Conservation (phyloP, 1,140 invertebrate species). For the Nylanderia fulva region DNA sequence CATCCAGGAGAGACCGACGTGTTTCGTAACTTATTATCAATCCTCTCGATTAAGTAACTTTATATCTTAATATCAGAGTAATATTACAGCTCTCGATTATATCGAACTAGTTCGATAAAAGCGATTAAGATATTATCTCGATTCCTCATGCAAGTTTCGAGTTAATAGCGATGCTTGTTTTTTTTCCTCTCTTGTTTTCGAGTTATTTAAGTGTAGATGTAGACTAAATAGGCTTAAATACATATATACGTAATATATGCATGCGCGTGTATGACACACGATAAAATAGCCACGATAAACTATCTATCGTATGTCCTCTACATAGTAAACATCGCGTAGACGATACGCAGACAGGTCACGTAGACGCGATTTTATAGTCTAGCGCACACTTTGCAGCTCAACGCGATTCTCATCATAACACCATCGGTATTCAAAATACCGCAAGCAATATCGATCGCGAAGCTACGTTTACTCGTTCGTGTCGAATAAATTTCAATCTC, state of each 20-base stretch:
- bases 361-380: slow-evolving; percentile 42
- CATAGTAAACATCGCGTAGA: slow-evolving; percentile 24
- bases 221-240: slow-evolving; percentile 24
- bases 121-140: slow-evolving; percentile 20
- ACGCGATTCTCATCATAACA: slow-evolving; percentile 45
- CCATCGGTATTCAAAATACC: slow-evolving; percentile 54
- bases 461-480: slow-evolving; percentile 32
- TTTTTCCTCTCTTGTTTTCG: not conserved
- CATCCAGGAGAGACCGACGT: not conserved
- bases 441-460: slow-evolving; percentile 42
- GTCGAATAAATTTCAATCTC: slow-evolving; percentile 53
- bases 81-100: slow-evolving; percentile 5
- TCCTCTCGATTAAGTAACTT: not conserved
- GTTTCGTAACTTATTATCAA: slow-evolving; percentile 33
- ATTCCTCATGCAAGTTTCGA: not conserved
- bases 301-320: slow-evolving; percentile 24
- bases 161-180: not conserved
- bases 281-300: slow-evolving; percentile 15
- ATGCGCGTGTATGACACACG: not conserved
- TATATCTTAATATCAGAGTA: slow-evolving; percentile 9
- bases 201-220: slow-evolving; percentile 15
- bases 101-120: slow-evolving; percentile 6
- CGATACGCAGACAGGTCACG: slow-evolving; percentile 20
- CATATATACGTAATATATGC: not conserved
- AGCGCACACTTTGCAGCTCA: slow-evolving; percentile 18